A percentile compares a stretch with the other conserved stretches of the same genome.
These are phyloP conservation scores for Glyptemys insculpta DNA, from an alignment of 2,797 vertebrate genomes.

Conservation along the genomic window DNA sequence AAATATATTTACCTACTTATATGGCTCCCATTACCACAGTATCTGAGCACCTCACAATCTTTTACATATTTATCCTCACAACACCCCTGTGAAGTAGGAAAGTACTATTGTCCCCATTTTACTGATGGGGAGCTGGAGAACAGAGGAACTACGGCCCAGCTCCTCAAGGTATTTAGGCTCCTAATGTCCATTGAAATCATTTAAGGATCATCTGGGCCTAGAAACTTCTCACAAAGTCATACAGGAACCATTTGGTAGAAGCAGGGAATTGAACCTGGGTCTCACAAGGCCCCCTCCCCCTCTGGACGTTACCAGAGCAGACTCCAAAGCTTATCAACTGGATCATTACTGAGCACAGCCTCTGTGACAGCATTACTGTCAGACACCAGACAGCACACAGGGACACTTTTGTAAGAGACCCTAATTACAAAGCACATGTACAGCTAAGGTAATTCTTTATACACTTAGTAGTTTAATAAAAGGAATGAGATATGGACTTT, in stretches of 20 bases:
- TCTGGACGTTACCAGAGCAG: background rate
- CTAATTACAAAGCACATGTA: background rate
- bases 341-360: background rate
- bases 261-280: background rate
- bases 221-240: background rate
- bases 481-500: background rate
- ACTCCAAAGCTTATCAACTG: background rate
- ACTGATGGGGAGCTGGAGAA: background rate
- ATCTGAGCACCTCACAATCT: background rate
- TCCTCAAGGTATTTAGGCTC: no score
- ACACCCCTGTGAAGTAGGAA: background rate
- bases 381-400: background rate
- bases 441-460: slow-evolving; percentile 6
- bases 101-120: background rate
- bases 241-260: background rate
- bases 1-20: background rate
- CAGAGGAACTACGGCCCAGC: background rate
- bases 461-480: background rate
- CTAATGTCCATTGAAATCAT: no score
- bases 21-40: background rate
- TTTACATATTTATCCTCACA: background rate
- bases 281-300: background rate
- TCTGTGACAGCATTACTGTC: background rate
- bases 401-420: background rate
- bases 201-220: no score